Conservation (phyloP, 2,113 vertebrate species). For the Cochlearius cochlearius region DNA sequence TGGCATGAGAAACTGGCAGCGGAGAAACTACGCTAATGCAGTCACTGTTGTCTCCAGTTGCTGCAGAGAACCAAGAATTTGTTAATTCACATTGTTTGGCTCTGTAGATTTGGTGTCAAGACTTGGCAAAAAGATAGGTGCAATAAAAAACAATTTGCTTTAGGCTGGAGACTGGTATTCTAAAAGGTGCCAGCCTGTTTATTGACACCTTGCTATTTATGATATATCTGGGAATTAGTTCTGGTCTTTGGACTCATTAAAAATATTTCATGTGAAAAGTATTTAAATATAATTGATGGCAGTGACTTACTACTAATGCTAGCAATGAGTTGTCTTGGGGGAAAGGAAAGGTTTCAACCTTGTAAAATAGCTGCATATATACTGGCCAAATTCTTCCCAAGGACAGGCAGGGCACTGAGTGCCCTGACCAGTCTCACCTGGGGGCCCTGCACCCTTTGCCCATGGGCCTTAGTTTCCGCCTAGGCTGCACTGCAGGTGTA, state of each 20-base stretch:
- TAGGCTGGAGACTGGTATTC: background rate
- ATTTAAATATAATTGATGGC: background rate
- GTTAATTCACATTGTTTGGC: background rate
- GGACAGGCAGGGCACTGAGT: background rate
- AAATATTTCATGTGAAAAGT: background rate
- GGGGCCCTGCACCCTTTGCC: background rate
- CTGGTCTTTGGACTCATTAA: background rate
- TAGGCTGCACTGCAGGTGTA: background rate
- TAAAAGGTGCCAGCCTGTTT: background rate
- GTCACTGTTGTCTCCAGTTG: background rate
- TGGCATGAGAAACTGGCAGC: background rate
- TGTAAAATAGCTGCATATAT: background rate
- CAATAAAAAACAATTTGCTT: background rate
- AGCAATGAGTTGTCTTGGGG: background rate
- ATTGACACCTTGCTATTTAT: background rate
- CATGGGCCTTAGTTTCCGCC: background rate
- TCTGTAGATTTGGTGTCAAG: background rate
- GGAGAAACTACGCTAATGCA: background rate
- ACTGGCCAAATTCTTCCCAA: background rate
- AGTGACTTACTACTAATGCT: background rate
- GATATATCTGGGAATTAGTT: background rate
- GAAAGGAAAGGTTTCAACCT: background rate
- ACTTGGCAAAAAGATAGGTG: background rate
- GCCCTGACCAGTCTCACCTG: background rate
- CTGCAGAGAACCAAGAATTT: background rate